Conservation (phyloP, 64 coral and sea anemone genomes). For the Astreopora myriophthalma region DNA sequence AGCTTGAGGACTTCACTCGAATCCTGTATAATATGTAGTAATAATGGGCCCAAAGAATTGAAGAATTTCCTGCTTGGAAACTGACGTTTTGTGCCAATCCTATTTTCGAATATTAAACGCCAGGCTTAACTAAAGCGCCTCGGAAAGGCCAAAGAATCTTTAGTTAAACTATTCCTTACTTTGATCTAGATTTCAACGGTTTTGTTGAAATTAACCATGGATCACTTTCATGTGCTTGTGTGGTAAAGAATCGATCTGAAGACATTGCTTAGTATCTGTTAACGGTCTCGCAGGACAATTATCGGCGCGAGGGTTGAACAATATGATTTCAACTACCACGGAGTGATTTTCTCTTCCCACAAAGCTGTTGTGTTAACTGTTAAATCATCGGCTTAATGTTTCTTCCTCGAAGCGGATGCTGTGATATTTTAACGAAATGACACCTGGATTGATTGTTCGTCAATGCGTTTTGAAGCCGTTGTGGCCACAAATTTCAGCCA, state of each 20-base stretch:
- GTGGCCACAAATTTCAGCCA: background rate
- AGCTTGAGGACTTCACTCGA: background rate
- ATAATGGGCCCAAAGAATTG: background rate
- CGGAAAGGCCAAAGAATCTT: background rate
- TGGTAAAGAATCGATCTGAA: conserved; percentile 1
- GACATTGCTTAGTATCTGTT: conserved; percentile 21
- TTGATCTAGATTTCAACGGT: conserved; percentile 21
- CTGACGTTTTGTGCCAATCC: conserved; percentile 3
- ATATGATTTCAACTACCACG: background rate
- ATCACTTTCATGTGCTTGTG: conserved; percentile 19
- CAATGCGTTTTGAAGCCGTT: background rate
- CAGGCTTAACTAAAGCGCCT: background rate
- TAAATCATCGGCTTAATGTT: conserved; percentile 32
- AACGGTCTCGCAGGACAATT: background rate
- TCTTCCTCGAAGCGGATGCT: background rate
- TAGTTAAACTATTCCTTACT: background rate
- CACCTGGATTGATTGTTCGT: background rate
- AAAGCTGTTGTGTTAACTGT: background rate
- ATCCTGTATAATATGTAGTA: background rate
- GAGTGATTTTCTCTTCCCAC: background rate
- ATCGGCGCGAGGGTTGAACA: background rate
- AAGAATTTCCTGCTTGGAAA: conserved; percentile 2
- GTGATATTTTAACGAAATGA: background rate
- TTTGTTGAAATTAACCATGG: conserved; percentile 12
- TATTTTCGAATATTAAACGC: conserved; percentile 7